A percentile compares a stretch with the other conserved stretches of the same genome.
Conservation (phyloP, 2,888 invertebrate genomes). For the Noctuana brunneofusca region DNA sequence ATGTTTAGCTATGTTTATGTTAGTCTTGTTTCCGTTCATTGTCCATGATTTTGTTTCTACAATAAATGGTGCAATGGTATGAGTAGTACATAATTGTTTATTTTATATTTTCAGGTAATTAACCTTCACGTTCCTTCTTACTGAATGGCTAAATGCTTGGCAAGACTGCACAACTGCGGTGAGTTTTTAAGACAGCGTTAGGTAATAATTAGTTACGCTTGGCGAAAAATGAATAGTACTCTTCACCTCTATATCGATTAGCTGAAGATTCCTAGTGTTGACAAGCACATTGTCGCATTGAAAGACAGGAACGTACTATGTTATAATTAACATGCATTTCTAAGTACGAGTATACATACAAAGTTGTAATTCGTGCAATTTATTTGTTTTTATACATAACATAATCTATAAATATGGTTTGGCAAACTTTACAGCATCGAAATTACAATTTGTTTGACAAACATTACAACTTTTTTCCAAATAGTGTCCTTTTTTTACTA, state of each 20-base stretch:
- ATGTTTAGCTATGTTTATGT: constrained; percentile 19
- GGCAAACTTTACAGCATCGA: no score
- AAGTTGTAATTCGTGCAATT: no score
- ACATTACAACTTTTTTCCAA: no score
- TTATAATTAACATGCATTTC: no score
- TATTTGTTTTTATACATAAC: no score
- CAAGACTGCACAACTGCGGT: constrained; percentile 69
- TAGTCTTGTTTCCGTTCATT: constrained; percentile 18
- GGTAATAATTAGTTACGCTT: constrained; percentile 54
- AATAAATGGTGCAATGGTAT: neutral
- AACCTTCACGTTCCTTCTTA: constrained; percentile 78
- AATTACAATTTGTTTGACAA: no score
- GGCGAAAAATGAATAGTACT: constrained; percentile 2
- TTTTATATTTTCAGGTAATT: constrained; percentile 79
- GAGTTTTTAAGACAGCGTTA: constrained; percentile 68
- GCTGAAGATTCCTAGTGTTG: constrained; percentile 18
- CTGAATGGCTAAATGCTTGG: constrained; percentile 71
- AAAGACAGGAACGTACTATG: neutral
- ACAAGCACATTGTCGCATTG: constrained; percentile 19
- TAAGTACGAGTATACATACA: no score
- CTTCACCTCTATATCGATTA: constrained; percentile 20
- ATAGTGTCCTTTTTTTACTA: no score
- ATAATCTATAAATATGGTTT: no score
- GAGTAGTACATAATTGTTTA: constrained; percentile 57
- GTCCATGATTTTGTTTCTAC: constrained; percentile 9